Base-by-base conservation (phyloP, 2,797 vertebrate species). In the Chelon labrosus region DNA sequence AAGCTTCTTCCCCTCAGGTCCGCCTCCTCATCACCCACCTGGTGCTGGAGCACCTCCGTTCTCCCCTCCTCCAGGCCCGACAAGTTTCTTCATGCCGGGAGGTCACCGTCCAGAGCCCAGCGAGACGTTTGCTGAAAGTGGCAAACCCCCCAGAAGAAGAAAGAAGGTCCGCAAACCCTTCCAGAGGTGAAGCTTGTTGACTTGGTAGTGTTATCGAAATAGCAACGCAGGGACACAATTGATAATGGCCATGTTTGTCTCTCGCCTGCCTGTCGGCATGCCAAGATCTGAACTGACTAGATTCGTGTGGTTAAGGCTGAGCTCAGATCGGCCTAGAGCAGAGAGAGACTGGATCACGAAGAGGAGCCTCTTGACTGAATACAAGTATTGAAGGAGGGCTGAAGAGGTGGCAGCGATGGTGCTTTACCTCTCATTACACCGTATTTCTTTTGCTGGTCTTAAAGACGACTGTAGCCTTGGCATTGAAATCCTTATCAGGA, bases 141-240 rank as follows among this genome's bases (percentile, higher is more conserved):
- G 91, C 11, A 96, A 93, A 73, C 89, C 92, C 1, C 90, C 93
- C 0, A 78, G 94, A 41, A 89, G 95, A 77, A 94, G 95, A 86
- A 97, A 97, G 93, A 98, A 98, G 90, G 93, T 96, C 55, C 96
- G 96, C 38, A 96, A 97, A 86, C 96, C 97, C 22, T 96, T 98
- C 85, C 97, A 97, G 82, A 96, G 94, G 89, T 97, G 96, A 98
- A 90, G 25, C 5, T 64, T 19, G 51, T 39, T 11, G 53, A 75
- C 71, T 46, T 61, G 54, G 67, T 60, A n/a, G 76, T 53, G 72
- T 5, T 66, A 73, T 79, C 58, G 69, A 86, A 67, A 66, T 70
- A 65, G 51, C 62, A 81, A 87, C 77, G 79, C 85, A 77, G 77
- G 81, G 81, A 93, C 83, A 84, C 76, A 64, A 77, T 61, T 50